Percentiles rank a stretch among this genome's conserved stretches.
Evolutionary conservation across 2,888 invertebrate species (phyloP).

Genomic region (Elegia similella): DNA sequence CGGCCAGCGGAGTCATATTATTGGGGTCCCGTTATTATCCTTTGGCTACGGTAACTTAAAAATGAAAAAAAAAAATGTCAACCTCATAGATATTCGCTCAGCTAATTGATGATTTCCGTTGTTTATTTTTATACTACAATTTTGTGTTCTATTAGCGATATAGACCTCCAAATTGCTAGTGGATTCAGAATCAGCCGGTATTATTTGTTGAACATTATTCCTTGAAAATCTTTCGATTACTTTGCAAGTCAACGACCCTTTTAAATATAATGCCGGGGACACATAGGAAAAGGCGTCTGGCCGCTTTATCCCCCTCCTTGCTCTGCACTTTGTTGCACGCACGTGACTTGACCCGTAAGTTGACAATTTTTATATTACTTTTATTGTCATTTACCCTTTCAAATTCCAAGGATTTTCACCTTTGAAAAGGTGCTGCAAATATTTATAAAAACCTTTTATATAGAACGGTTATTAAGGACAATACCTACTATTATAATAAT

Average conservation of each 20-base stretch:
- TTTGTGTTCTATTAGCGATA: too few relatives aligned
- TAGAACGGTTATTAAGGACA: background rate
- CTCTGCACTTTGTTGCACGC: background rate
- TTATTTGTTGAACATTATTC: too few relatives aligned
- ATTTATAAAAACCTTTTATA: background rate
- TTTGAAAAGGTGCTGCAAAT: background rate
- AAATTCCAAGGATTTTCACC: background rate
- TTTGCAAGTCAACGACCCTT: background rate
- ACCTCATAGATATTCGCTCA: too few relatives aligned
- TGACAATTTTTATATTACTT: background rate
- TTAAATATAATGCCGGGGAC: background rate
- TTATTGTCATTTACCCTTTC: background rate
- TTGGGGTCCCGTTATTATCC: too few relatives aligned
- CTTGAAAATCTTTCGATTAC: background rate
- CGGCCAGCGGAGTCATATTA: too few relatives aligned
- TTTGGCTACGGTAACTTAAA: too few relatives aligned
- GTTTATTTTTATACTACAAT: too few relatives aligned
- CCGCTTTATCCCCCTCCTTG: background rate
- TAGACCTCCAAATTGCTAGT: too few relatives aligned
- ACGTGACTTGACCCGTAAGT: background rate
- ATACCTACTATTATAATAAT: too few relatives aligned
- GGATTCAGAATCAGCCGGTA: too few relatives aligned
- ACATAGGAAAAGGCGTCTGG: background rate
- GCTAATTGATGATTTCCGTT: too few relatives aligned
- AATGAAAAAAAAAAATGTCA: too few relatives aligned